phyloP scores from a whole-genome alignment of 2,797 vertebrate genomes.

The Mico argentatus region DNA sequence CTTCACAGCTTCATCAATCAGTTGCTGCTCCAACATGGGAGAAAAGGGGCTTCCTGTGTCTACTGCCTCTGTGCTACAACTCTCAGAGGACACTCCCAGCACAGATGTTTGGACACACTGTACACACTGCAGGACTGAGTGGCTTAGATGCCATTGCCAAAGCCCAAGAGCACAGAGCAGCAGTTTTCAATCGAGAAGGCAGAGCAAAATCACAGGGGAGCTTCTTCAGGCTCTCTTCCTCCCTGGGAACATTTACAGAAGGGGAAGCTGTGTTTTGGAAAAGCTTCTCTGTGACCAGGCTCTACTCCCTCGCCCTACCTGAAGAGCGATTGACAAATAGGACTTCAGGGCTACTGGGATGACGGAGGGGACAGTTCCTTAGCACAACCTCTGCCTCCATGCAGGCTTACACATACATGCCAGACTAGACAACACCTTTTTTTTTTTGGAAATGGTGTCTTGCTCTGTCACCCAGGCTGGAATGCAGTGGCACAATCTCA shows the following conservation, averaged over 20 bases:
- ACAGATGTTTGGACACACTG: neutral
- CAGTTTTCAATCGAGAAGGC: neutral
- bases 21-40: neutral
- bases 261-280: neutral
- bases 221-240: neutral
- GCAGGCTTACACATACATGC: neutral
- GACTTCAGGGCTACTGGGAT: neutral
- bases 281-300: neutral
- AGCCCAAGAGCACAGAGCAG: neutral
- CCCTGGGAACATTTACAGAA: neutral
- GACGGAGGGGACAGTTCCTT: neutral
- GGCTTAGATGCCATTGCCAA: neutral
- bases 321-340: neutral
- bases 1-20: neutral
- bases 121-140: neutral
- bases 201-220: neutral
- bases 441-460: too few species aligned
- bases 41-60: neutral
- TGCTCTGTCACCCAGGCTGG: too few species aligned
- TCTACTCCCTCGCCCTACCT: rapidly evolving
- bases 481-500: too few species aligned
- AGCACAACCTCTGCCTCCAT: neutral
- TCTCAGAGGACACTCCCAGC: neutral
- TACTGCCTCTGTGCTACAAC: neutral
- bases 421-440: neutral